A percentile compares a stretch with the other conserved stretches of the same genome.
Conservation (phyloP, 2,797 vertebrate genomes). For the Squalus acanthias region DNA sequence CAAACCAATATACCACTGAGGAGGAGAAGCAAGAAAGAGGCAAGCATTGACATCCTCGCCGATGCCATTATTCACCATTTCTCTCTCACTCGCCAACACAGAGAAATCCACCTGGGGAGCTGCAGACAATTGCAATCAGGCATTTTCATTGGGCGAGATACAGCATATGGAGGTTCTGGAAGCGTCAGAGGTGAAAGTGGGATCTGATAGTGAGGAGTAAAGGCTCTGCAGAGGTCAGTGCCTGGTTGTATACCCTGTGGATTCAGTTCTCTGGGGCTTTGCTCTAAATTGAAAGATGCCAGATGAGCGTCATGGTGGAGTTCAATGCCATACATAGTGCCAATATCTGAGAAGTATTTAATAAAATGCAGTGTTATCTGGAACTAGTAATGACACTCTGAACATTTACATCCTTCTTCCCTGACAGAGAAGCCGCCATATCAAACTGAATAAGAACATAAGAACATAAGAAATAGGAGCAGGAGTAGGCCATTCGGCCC, state of each 20-base stretch:
- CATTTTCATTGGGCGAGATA: neutral
- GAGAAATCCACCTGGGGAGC: neutral
- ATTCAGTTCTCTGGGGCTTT: neutral
- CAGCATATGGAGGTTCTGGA: no score
- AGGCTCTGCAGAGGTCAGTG: neutral
- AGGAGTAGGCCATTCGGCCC: no score
- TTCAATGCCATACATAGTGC: neutral
- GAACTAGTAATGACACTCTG: neutral
- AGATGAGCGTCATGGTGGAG: neutral
- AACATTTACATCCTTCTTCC: neutral
- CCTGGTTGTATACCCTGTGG: neutral
- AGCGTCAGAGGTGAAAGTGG: no score
- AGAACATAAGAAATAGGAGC: no score
- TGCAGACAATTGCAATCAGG: neutral
- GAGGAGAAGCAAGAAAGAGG: neutral
- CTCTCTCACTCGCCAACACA: neutral
- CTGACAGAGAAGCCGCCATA: neutral
- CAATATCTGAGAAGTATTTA: neutral
- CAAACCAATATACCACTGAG: neutral
- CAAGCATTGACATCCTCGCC: neutral
- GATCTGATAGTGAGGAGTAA: neutral
- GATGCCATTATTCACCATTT: neutral
- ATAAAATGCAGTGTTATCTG: neutral
- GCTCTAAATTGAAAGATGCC: neutral
- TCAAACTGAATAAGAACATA: no score